Evolutionary conservation across 2,797 vertebrate genomes (phyloP), one percentile per base, ranked within the genome.

Genomic region (Naso thynnoides): DNA sequence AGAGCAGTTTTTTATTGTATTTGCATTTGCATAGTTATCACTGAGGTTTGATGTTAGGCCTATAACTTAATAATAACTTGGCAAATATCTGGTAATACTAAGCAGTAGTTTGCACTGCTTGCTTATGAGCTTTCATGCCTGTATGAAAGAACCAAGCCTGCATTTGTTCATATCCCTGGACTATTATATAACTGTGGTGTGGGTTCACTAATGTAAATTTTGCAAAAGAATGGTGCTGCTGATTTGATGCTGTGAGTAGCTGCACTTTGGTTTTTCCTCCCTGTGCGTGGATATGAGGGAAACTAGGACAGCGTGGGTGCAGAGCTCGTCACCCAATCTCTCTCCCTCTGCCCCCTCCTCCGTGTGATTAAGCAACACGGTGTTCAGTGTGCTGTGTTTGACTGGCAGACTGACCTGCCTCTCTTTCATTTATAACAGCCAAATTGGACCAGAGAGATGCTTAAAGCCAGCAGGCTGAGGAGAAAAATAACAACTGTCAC

Each of bases 251-350:
- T 75, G 11, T 39, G 23, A 70, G 70, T 44, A 70, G 82, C 66
- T 73, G 59, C 69, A 65, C 54, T 68, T 74, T 76, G 73, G 62
- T 77, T 75, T 41, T 73, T 76, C 63, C 71, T 83, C 27, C 41
- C 24, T 70, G 67, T 1, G 70, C n/a, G 15, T 82, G 82, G 74
- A 84, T 82, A 73, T n/a, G 75, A 73, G 56, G 69, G 74, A 88
- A 91, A 92, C 70, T 91, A 91, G 93, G 86, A 83, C 89, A 89
- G 86, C 78, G 85, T 90, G 86, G 88, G 84, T 83, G 86, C 88
- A 76, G 62, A 79, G 75, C 85, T 82, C 69, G 55, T 89, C 89
- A 89, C 85, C 76, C 84, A 78, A 50, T 57, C 79, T 59, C 79
- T 69, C 83, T 73, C 68, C 67, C 61, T 39, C 45, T 27, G 31